Evolutionary conservation across 2,888 invertebrate species (phyloP).

Genomic region (Epicampocera succincta): DNA sequence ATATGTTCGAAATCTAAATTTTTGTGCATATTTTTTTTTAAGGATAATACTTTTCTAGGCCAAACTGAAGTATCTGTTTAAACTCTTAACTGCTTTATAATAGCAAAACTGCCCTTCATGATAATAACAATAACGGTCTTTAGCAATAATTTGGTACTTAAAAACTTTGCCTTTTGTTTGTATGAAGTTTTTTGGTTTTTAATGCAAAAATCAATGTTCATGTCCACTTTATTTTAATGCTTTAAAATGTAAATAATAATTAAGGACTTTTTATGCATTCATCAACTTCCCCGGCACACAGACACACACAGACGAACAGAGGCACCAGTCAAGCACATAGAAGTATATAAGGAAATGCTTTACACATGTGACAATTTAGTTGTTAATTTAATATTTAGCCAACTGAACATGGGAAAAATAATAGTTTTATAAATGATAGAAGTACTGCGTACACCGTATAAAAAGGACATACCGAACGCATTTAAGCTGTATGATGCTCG

Average conservation of each 20-base stretch:
- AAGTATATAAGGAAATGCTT: constrained; percentile 34
- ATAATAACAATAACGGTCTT: constrained; percentile 12
- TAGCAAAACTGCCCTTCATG: constrained; percentile 22
- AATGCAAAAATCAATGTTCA: constrained; percentile 44
- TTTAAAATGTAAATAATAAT: constrained; percentile 48
- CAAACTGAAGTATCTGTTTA: background rate
- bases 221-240: constrained; percentile 32
- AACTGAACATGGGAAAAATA: constrained; percentile 1
- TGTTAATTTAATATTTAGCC: background rate
- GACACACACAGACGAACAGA: background rate
- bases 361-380: constrained; percentile 11
- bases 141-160: constrained; percentile 23
- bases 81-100: constrained; percentile 16
- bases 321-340: background rate
- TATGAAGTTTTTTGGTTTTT: background rate
- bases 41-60: background rate
- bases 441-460: constrained; percentile 37
- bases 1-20: no score
- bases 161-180: background rate
- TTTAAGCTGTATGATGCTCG: constrained; percentile 3
- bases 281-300: constrained; percentile 1
- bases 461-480: constrained; percentile 40
- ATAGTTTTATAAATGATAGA: constrained; percentile 6
- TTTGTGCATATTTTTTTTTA: no score
- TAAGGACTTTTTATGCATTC: constrained; percentile 38